Evolutionary conservation across 1,140 invertebrate species (phyloP).

Genomic region (Bombus superbus): DNA sequence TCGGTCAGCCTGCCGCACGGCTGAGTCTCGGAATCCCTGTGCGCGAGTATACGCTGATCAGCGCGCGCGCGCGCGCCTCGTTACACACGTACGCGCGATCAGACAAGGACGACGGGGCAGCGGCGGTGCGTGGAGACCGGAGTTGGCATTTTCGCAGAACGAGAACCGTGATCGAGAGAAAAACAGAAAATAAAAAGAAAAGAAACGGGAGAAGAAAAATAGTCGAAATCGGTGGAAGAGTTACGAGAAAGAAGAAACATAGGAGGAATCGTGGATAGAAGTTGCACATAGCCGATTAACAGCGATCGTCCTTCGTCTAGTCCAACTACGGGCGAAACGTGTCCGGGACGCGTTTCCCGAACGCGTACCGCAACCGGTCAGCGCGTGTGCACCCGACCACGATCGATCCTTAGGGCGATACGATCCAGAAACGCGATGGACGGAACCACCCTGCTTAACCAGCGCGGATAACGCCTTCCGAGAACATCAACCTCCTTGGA

Average conservation of each 20-base stretch:
- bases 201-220: too few relatives aligned
- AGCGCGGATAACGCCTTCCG: constrained; percentile 47
- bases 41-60: constrained; percentile 20
- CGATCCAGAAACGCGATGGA: constrained; percentile 69
- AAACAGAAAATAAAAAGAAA: too few relatives aligned
- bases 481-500: not conserved
- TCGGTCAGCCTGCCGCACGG: constrained; percentile 76
- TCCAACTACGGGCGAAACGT: not conserved
- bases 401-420: constrained; percentile 69
- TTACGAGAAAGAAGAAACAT: too few relatives aligned
- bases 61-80: constrained; percentile 28
- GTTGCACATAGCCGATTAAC: not conserved
- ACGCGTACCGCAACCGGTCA: constrained; percentile 66
- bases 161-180: not conserved
- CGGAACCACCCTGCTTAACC: constrained; percentile 58
- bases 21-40: constrained; percentile 46
- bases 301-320: not conserved
- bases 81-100: constrained; percentile 5
- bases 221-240: not conserved
- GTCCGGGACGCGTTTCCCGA: constrained; percentile 38
- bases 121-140: not conserved
- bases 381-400: constrained; percentile 63
- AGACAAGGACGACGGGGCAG: not conserved
- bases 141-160: not conserved
- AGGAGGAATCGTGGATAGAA: not conserved